Base-by-base conservation (phyloP, 2,113 vertebrate genomes). In the Catharus minimus region DNA sequence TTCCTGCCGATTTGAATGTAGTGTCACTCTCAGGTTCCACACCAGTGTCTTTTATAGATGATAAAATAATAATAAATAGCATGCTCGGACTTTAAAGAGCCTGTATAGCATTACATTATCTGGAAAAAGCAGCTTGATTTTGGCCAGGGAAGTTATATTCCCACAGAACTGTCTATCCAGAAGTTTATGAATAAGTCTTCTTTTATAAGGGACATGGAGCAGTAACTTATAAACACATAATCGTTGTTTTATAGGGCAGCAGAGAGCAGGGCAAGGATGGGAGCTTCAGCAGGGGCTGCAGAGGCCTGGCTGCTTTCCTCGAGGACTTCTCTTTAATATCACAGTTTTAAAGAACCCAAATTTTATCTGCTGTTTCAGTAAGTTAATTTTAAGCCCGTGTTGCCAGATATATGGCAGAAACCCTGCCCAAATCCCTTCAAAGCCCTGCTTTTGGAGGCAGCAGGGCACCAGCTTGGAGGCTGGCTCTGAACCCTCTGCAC, bases 81-180 rank as follows among this genome's bases (percentile, higher is more conserved):
- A n/a, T 0, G 41, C 12, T 68, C 1, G 3, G 57, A 33, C 44
- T 95, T 89, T 86, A 71, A 90, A 88, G 46, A 88, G 82, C 38
- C 61, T 22, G 49, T 36, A 23, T 4, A 75, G 53, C 22, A 28
- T 64, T 41, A 43, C 26, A 68, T 65, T 57, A 81, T 71, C 76
- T 86, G 80, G 88, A 61, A 82, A 86, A 91, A 71, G 32, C 7
- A 4, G 43, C 57, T 33, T 71, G 47, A 10, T 53, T 71, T 16
- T 52, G 13, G 80, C 90, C 88, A 95, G 50, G 77, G 47, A 85
- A 87, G 66, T 64, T 76, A 7, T 56, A 90, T 93, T 92, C 89
- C 92, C 92, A 61, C 17, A 50, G 50, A 94, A 90, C 38, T 56
- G 66, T 71, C 90, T 73, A 43, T 44, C 53, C 95, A 90, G 74